Evolutionary conservation across 2,113 vertebrate genomes (phyloP).

Genomic region (Amphilophus citrinellus): DNA sequence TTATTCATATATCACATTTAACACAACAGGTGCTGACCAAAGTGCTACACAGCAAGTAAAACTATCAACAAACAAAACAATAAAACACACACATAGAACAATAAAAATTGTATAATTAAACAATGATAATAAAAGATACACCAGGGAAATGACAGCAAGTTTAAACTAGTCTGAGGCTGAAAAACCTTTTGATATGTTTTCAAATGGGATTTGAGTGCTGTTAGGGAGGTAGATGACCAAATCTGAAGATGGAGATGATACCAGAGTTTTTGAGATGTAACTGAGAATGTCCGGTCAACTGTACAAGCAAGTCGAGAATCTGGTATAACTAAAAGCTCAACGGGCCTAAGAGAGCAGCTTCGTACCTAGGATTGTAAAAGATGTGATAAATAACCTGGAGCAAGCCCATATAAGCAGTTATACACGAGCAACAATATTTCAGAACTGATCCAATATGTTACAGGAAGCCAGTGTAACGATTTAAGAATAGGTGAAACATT

Average conservation of each 20-base stretch:
- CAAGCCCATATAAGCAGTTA: not conserved
- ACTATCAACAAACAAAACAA: not conserved
- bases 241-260: not conserved
- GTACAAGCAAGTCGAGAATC: not conserved
- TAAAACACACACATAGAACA: not conserved
- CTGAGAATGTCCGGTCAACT: not conserved
- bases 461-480: not conserved
- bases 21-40: not conserved
- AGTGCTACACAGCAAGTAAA: not conserved
- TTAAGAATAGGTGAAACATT: not conserved
- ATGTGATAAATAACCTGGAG: not conserved
- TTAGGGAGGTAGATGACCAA: not conserved
- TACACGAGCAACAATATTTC: not conserved
- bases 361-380: not conserved
- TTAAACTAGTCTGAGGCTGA: not conserved
- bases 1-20: not conserved
- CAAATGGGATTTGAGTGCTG: no score
- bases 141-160: not conserved
- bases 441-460: no score
- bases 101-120: not conserved
- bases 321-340: not conserved
- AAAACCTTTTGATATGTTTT: not conserved
- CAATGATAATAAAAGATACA: not conserved
- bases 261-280: not conserved
- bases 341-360: accelerated